These are phyloP conservation scores for Oncorhynchus keta DNA, from an alignment of 2,113 vertebrate species.

Conservation along the genomic window DNA sequence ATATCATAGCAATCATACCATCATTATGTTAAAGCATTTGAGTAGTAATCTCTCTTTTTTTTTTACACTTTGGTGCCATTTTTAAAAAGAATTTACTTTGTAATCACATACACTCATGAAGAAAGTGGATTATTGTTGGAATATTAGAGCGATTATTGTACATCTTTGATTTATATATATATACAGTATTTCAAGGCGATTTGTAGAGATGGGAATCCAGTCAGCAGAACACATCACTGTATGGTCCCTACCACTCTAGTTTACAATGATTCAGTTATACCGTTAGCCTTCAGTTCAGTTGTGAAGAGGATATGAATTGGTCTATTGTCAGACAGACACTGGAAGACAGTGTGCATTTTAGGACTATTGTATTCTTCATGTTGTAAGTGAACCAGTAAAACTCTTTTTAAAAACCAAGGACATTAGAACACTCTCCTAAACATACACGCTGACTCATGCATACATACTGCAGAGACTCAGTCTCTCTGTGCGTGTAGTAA, in stretches of 20 bases:
- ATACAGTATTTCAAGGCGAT: slow-evolving; percentile 21
- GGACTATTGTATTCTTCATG: slow-evolving; percentile 33
- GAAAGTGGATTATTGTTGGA: slow-evolving; percentile 24
- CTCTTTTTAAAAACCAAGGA: slow-evolving; percentile 52
- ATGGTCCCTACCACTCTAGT: slow-evolving; percentile 1
- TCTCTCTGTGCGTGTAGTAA: slow-evolving; percentile 32
- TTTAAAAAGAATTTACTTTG: slow-evolving; percentile 63
- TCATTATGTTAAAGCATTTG: slow-evolving; percentile 62
- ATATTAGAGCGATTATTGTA: background rate
- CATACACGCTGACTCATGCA: slow-evolving; percentile 65
- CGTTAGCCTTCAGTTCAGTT: background rate
- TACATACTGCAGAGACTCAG: slow-evolving; percentile 48
- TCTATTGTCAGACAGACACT: background rate
- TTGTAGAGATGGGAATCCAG: slow-evolving; percentile 1
- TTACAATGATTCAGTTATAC: background rate
- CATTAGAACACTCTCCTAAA: slow-evolving; percentile 34
- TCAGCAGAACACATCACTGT: slow-evolving; percentile 7
- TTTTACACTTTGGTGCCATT: slow-evolving; percentile 45
- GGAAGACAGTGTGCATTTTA: background rate
- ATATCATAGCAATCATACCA: slow-evolving; percentile 59
- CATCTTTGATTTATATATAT: slow-evolving; percentile 21
- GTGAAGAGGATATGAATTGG: background rate
- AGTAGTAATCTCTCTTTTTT: slow-evolving; percentile 28
- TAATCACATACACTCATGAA: slow-evolving; percentile 48
- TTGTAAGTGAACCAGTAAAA: slow-evolving; percentile 54